Evolutionary conservation across 2,797 vertebrate species (phyloP), one percentile per base, ranked within the genome.

Genomic region (Lacerta viridis): DNA sequence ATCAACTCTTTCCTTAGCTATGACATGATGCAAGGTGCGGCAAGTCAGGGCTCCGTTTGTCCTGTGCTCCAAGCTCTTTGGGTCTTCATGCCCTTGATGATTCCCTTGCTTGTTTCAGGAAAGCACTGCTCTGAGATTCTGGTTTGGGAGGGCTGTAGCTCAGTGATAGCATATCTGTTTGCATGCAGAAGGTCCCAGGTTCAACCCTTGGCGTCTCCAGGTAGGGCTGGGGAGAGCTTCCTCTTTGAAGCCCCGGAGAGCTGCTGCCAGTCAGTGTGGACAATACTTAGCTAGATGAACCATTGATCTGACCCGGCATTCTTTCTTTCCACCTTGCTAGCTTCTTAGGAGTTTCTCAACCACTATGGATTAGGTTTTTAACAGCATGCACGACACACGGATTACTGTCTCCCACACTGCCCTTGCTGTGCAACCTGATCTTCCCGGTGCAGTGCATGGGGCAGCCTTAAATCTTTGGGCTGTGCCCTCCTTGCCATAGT

Each of bases 301-400:
- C 13, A 50, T 50, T 50, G 50, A 3, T 15, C 50, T 55, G 50
- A 55, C 13, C 15, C 13, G 3, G 15, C 50, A 55, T 55, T 8
- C 10, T 18, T 0, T 8, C 3, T 83, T 27, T 72, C 59, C 68
- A 55, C 0, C 3, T 0, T 0, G 39, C 1, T 5, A 1, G 20
- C 0, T 0, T 0, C 25, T 36, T 13, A 20, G 15, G 0, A 0
- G 46, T 9, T 76, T 79, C 7, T 71, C 27, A 6, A 25, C 23
- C 7, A 1, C 15, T 5, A 0, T 8, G 17, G 17, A 71, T 55
- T 3, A 18, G 0, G 15, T 33, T 13, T 20, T 72, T 33, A 80
- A 2, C 27, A 2, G 13, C 7, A 50, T 0, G 18, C 25, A 1
- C 1, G 3, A 1, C 0, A 41, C 3, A 5, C 4, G 5, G 2